Evolutionary conservation across 2,888 invertebrate species (phyloP).

Genomic region (Cheilosia vulpina): DNA sequence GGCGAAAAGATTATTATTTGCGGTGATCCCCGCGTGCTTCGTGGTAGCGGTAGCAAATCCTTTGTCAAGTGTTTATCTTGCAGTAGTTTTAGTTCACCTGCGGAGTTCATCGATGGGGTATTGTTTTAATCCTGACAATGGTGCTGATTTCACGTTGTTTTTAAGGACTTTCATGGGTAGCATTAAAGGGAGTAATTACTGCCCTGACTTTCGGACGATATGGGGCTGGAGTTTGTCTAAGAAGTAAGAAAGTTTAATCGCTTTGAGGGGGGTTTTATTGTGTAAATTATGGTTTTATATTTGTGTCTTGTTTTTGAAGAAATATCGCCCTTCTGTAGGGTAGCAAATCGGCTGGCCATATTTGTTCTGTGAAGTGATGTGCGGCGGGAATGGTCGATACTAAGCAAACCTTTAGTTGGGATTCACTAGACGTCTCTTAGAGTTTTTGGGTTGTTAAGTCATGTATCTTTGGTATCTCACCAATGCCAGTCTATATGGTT

Average conservation of each 20-base stretch:
- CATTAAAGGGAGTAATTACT: constrained; percentile 46
- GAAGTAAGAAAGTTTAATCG: constrained; percentile 29
- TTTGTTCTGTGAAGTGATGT: no score
- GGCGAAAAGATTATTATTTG: constrained; percentile 40
- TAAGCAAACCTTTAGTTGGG: no score
- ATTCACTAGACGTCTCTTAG: no score
- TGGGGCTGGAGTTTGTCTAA: constrained; percentile 5
- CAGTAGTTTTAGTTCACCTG: constrained; percentile 55
- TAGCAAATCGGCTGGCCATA: no score
- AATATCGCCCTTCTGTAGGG: no score
- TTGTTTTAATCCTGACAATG: constrained; percentile 67
- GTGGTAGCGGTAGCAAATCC: not conserved
- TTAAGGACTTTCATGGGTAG: constrained; percentile 30
- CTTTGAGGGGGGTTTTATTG: not conserved
- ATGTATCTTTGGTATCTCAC: no score
- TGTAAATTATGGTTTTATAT: not conserved
- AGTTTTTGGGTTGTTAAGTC: no score
- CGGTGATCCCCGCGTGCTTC: constrained; percentile 44
- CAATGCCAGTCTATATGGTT: no score
- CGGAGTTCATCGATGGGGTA: constrained; percentile 24
- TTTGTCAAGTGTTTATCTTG: constrained; percentile 68
- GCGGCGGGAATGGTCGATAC: no score
- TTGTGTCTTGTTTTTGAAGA: not conserved
- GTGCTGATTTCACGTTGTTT: constrained; percentile 62
- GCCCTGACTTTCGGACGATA: constrained; percentile 18